A percentile compares a stretch with the other conserved stretches of the same genome.
Conservation (phyloP, 37 sponge, comb jelly and placozoan genomes). For the Diacarnus erythraeanus region DNA sequence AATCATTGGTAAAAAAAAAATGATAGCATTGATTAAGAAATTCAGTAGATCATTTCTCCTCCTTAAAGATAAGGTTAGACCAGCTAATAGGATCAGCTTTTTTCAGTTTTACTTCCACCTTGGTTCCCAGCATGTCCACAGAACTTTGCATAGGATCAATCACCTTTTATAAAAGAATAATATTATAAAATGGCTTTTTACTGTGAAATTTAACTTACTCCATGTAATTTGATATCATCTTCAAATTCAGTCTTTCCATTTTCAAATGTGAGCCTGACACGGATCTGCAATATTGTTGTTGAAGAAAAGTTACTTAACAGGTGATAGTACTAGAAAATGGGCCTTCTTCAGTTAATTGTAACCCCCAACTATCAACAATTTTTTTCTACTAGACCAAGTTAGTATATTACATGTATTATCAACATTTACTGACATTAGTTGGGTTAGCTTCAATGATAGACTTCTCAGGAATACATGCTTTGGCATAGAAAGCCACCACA, state of each 20-base stretch:
- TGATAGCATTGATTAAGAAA: not conserved
- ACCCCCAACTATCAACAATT: not conserved
- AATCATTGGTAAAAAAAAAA: not conserved
- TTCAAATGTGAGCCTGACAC: slow-evolving; percentile 35
- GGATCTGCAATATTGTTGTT: slow-evolving; percentile 44
- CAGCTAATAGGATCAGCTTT: slow-evolving; percentile 56
- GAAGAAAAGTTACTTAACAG: no score
- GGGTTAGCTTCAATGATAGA: slow-evolving; percentile 72
- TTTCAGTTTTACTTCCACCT: slow-evolving; percentile 77
- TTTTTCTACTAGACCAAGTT: not conserved
- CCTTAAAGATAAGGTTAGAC: slow-evolving; percentile 11
- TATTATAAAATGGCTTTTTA: not conserved
- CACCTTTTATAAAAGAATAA: slow-evolving; percentile 33
- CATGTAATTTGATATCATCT: slow-evolving; percentile 38
- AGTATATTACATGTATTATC: not conserved
- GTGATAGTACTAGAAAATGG: not conserved
- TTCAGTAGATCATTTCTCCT: not conserved
- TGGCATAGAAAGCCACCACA: slow-evolving; percentile 77
- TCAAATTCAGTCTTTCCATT: slow-evolving; percentile 50
- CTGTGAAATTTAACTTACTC: slow-evolving; percentile 34
- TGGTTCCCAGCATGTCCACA: slow-evolving; percentile 70
- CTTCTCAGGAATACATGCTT: slow-evolving; percentile 70
- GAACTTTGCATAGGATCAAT: slow-evolving; percentile 70
- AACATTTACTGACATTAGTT: slow-evolving; percentile 49
- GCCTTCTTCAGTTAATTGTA: not conserved